Evolutionary conservation across 2,888 invertebrate genomes (phyloP).

Genomic region (Halocaridina rubra): DNA sequence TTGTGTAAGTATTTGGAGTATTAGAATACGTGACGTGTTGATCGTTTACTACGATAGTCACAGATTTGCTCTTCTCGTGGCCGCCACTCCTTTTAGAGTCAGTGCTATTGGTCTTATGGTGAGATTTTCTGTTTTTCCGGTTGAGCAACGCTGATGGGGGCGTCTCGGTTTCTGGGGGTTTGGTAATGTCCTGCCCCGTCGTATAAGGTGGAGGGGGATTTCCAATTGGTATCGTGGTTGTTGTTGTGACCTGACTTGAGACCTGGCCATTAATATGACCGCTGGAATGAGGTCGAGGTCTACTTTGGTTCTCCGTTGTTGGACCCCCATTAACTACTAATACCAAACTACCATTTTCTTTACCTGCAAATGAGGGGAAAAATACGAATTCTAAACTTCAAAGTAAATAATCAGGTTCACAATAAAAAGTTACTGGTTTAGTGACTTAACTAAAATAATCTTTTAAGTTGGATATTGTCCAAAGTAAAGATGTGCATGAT

Average conservation of each 20-base stretch:
- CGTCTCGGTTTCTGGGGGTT: background rate
- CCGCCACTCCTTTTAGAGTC: constrained; percentile 38
- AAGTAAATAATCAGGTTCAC: too few relatives aligned
- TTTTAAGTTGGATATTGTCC: too few relatives aligned
- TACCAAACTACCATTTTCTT: background rate
- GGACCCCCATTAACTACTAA: constrained; percentile 26
- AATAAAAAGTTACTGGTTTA: too few relatives aligned
- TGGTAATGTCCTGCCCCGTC: background rate
- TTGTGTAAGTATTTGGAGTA: background rate
- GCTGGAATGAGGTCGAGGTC: background rate
- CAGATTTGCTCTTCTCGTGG: constrained; percentile 60
- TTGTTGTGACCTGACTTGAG: constrained; percentile 9
- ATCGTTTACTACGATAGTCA: constrained; percentile 54
- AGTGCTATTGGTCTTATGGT: background rate
- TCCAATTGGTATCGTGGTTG: background rate
- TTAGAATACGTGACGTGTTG: constrained; percentile 46
- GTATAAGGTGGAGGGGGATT: background rate
- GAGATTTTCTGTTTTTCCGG: background rate
- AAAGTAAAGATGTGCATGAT: too few relatives aligned
- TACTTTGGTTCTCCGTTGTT: background rate
- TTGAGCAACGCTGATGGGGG: background rate
- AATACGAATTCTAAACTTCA: too few relatives aligned
- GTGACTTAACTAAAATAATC: too few relatives aligned
- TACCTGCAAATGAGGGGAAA: background rate
- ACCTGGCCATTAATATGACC: background rate